These are phyloP conservation scores for Helogale parvula DNA, from an alignment of 2,113 vertebrate genomes.

Conservation along the genomic window DNA sequence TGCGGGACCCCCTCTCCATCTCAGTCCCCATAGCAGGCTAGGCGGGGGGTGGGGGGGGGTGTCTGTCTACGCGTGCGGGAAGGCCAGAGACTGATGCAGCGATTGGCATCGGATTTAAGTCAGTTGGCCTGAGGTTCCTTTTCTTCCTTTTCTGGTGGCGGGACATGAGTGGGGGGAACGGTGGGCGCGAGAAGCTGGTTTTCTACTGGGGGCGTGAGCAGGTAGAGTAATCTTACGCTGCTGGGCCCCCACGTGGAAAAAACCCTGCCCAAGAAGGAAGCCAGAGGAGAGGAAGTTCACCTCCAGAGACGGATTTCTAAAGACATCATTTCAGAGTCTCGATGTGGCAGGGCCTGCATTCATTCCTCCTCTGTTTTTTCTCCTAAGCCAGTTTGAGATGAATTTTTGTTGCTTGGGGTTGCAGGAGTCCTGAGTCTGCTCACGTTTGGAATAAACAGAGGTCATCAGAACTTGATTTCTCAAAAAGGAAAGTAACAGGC, in stretches of 20 bases:
- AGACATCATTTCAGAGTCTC: not conserved
- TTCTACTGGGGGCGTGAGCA: not conserved
- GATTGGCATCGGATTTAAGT: not conserved
- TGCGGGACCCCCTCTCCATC: not conserved
- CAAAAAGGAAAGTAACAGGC: not conserved
- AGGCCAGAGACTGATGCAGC: not conserved
- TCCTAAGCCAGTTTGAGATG: not conserved
- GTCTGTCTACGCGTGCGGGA: not conserved
- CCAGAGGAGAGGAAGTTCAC: not conserved
- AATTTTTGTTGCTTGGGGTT: not conserved
- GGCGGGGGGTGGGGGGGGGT: not conserved
- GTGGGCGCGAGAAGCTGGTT: not conserved
- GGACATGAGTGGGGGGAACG: not conserved
- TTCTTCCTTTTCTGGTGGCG: not conserved
- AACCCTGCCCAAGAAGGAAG: not conserved
- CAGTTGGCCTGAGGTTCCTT: not conserved
- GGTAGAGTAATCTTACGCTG: rapidly evolving
- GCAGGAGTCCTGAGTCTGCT: not conserved
- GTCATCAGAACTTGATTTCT: not conserved
- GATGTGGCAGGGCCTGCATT: not conserved
- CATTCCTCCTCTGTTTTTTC: not conserved
- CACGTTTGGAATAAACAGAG: not conserved
- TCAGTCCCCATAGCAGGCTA: not conserved
- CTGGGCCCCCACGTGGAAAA: not conserved
- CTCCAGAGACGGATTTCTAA: not conserved